Evolutionary conservation across 2,113 vertebrate species (phyloP).

Genomic region (Takifugu flavidus): DNA sequence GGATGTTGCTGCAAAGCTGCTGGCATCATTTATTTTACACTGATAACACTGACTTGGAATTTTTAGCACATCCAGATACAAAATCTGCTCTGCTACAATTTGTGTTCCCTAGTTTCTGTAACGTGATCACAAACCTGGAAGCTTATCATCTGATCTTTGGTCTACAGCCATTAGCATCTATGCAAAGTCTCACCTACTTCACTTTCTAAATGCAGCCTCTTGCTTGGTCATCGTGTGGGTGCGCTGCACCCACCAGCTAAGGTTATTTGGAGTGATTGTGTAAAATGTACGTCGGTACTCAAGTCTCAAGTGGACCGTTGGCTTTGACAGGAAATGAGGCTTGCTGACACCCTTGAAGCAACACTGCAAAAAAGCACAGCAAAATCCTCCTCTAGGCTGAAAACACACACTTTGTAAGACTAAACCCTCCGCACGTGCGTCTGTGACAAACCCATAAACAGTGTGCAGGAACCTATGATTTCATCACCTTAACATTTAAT

Average conservation of each 20-base stretch:
- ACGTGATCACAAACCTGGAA: too few relatives aligned
- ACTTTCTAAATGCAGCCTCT: constrained; percentile 19
- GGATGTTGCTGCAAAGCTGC: constrained; percentile 43
- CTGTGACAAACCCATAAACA: too few relatives aligned
- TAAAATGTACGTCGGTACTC: constrained; percentile 63
- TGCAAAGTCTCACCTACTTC: neutral
- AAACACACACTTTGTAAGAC: constrained; percentile 39
- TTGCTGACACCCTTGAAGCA: constrained; percentile 58
- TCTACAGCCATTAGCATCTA: too few relatives aligned
- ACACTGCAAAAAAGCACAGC: constrained; percentile 55
- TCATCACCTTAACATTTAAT: too few relatives aligned
- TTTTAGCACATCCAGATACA: neutral
- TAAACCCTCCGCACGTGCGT: neutral
- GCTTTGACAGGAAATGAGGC: constrained; percentile 57
- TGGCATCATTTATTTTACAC: too few relatives aligned
- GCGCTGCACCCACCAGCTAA: constrained; percentile 16
- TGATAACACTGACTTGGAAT: constrained; percentile 1
- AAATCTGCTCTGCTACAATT: too few relatives aligned
- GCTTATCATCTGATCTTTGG: too few relatives aligned
- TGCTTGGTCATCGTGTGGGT: constrained; percentile 20
- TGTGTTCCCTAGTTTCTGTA: too few relatives aligned
- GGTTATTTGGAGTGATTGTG: constrained; percentile 59
- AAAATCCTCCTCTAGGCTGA: constrained; percentile 23
- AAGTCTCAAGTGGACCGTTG: constrained; percentile 61
- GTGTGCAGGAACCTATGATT: too few relatives aligned